Conservation (phyloP, 92 coral and sea anemone genomes). For the Desmophyllum pertusum region DNA sequence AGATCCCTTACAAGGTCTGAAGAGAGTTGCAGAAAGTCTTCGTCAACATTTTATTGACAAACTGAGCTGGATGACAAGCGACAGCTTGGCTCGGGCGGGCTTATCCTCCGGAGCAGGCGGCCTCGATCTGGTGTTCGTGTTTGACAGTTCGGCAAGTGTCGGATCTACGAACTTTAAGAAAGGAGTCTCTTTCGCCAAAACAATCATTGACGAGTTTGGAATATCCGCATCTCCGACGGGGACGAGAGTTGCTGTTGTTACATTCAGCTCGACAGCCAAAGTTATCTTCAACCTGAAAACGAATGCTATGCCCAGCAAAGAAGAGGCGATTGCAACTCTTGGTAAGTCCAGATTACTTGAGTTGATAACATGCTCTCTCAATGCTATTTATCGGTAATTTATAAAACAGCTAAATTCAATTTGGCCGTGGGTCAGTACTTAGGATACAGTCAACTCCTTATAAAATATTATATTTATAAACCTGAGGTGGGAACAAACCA, state of each 20-base stretch:
- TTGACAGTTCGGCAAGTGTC: constrained; percentile 99
- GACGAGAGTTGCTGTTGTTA: constrained; percentile 94
- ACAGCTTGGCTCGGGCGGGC: constrained; percentile 96
- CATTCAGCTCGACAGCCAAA: constrained; percentile 76
- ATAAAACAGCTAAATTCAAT: no score
- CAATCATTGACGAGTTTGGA: constrained; percentile 95
- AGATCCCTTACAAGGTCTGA: constrained; percentile 83
- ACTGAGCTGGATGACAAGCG: constrained; percentile 81
- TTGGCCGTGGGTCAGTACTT: no score
- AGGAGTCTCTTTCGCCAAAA: constrained; percentile 87
- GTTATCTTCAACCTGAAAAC: constrained; percentile 79
- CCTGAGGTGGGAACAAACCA: no score
- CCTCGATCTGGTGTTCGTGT: constrained; percentile 89
- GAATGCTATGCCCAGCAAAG: constrained; percentile 74
- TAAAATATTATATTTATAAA: no score
- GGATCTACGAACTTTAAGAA: constrained; percentile 83
- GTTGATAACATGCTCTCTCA: background rate
- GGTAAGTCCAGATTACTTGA: constrained; percentile 54
- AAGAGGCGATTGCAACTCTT: constrained; percentile 64
- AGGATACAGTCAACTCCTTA: no score
- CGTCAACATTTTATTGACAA: constrained; percentile 87
- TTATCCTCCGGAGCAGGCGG: constrained; percentile 97
- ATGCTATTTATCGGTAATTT: no score
- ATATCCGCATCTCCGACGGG: constrained; percentile 85
- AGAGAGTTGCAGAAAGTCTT: constrained; percentile 75